Conservation (phyloP, 2,797 vertebrate genomes). For the Microctenopoma lineatum region DNA sequence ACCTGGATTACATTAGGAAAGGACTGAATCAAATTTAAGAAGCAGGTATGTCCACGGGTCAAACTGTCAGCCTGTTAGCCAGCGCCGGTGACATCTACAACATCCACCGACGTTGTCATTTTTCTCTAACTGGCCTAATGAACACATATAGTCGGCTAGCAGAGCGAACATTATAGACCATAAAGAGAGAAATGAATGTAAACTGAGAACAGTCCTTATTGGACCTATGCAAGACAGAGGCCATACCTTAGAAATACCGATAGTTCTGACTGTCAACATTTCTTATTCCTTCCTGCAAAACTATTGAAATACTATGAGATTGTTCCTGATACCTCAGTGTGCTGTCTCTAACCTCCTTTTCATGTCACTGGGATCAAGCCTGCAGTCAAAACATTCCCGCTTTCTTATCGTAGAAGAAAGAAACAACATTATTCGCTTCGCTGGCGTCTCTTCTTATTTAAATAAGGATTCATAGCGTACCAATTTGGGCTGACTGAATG, state of each 20-base stretch:
- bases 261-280: neutral
- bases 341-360: neutral
- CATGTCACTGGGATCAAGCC: constrained; percentile 16
- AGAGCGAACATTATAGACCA: constrained; percentile 12
- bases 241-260: neutral
- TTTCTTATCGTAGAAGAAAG: constrained; percentile 16
- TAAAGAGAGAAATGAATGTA: constrained; percentile 4
- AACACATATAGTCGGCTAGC: constrained; percentile 15
- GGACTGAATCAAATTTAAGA: neutral
- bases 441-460: constrained; percentile 29
- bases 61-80: constrained; percentile 25
- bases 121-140: constrained; percentile 22
- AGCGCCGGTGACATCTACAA: neutral
- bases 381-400: constrained; percentile 44
- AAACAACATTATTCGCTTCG: neutral
- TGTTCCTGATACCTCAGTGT: constrained; percentile 18
- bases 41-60: neutral
- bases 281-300: neutral
- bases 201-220: constrained; percentile 1
- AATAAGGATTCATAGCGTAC: constrained; percentile 15
- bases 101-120: neutral
- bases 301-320: constrained; percentile 6
- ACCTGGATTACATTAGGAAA: neutral
- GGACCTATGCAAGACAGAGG: neutral
- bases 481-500: constrained; percentile 26